Evolutionary conservation across 2,888 invertebrate genomes (phyloP).

Genomic region (Cetonia aurata): DNA sequence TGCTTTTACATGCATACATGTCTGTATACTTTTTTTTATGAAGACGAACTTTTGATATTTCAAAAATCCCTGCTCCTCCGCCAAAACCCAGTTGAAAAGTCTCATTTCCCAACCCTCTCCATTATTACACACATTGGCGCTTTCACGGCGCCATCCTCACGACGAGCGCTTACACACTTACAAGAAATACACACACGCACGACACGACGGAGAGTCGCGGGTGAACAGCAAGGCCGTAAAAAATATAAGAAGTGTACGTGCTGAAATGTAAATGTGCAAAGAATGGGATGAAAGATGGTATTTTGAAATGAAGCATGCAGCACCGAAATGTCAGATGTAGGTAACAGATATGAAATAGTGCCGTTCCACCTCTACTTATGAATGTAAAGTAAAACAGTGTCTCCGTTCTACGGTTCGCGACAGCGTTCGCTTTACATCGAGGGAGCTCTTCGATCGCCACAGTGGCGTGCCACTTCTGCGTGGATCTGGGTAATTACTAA

Average conservation of each 20-base stretch:
- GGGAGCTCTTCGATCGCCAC: slow-evolving; percentile 35
- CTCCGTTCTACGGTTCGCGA: slow-evolving; percentile 45
- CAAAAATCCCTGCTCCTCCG: slow-evolving; percentile 5
- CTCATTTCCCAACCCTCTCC: slow-evolving; percentile 30
- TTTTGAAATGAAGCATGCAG: slow-evolving; percentile 65
- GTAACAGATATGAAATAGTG: slow-evolving; percentile 65
- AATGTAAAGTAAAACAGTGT: slow-evolving; percentile 64
- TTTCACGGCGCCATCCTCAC: slow-evolving; percentile 17
- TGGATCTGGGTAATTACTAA: neutral
- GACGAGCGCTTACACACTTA: slow-evolving; percentile 10
- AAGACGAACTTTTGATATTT: neutral
- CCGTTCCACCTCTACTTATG: slow-evolving; percentile 61
- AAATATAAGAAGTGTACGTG: slow-evolving; percentile 55
- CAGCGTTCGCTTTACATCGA: slow-evolving; percentile 22
- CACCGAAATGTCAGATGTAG: slow-evolving; percentile 63
- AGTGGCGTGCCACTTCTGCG: slow-evolving; percentile 9
- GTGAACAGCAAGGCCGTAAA: slow-evolving; percentile 49
- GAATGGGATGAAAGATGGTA: slow-evolving; percentile 66
- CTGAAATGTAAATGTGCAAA: slow-evolving; percentile 64
- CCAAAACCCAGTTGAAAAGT: slow-evolving; percentile 25
- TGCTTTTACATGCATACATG: neutral
- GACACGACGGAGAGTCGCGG: slow-evolving; percentile 43
- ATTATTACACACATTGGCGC: slow-evolving; percentile 38
- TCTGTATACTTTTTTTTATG: neutral
- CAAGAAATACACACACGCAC: slow-evolving; percentile 44